Evolutionary conservation across 2,888 invertebrate genomes (phyloP).

Genomic region (Coenonympha glycerion): DNA sequence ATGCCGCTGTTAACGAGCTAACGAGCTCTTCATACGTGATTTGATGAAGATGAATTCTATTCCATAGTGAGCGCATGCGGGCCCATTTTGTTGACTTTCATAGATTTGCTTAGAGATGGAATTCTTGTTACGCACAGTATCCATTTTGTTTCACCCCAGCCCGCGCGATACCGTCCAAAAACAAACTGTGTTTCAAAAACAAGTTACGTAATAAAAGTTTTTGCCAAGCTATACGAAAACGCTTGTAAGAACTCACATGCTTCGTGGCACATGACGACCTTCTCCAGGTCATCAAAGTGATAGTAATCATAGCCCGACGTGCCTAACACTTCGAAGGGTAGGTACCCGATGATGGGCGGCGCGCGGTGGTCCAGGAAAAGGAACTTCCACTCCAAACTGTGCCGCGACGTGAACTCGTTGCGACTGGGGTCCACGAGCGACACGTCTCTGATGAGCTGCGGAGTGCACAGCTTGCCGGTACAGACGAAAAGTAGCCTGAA

Average conservation of each 20-base stretch:
- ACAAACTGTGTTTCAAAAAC: too few relatives aligned
- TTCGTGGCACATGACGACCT: slow-evolving; percentile 90
- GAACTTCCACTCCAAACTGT: slow-evolving; percentile 97
- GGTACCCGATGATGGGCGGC: slow-evolving; percentile 92
- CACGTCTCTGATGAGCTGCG: slow-evolving; percentile 90
- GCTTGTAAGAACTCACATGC: slow-evolving; percentile 80
- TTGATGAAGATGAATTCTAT: too few relatives aligned
- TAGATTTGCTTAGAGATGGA: too few relatives aligned
- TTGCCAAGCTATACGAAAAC: too few relatives aligned
- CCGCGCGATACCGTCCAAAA: too few relatives aligned
- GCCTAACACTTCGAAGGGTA: slow-evolving; percentile 95
- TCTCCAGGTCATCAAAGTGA: slow-evolving; percentile 94
- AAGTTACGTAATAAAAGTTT: too few relatives aligned
- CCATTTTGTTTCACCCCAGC: too few relatives aligned
- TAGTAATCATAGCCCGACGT: slow-evolving; percentile 98
- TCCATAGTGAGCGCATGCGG: too few relatives aligned
- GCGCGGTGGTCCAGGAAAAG: slow-evolving; percentile 94
- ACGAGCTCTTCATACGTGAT: too few relatives aligned
- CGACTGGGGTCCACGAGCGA: slow-evolving; percentile 84
- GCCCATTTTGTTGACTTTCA: too few relatives aligned
- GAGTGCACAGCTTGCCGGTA: slow-evolving; percentile 86
- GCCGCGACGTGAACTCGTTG: slow-evolving; percentile 92
- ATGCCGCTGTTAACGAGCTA: too few relatives aligned
- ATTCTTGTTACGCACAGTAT: too few relatives aligned
- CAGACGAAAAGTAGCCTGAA: slow-evolving; percentile 85